phyloP scores from a whole-genome alignment of 1,140 invertebrate genomes.

The Adelges cooleyi region DNA sequence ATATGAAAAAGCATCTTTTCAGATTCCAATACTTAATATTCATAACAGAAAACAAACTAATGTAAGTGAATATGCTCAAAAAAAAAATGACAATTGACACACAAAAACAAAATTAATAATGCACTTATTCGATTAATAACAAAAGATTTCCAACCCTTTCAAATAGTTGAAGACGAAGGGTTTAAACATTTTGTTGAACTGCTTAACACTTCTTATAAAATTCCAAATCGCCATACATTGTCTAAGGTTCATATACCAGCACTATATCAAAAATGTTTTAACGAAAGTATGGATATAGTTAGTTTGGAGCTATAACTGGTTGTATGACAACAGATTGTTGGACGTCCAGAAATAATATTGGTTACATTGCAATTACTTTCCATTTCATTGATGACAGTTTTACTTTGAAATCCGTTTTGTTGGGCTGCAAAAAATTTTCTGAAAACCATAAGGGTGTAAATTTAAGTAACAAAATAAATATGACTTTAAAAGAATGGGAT shows the following conservation, averaged over 20 bases:
- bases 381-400: neutral
- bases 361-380: neutral
- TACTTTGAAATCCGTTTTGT: neutral
- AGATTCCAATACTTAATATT: neutral
- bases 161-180: slow-evolving; percentile 32
- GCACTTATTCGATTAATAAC: slow-evolving; percentile 30
- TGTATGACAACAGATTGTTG: neutral
- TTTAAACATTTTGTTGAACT: slow-evolving; percentile 32
- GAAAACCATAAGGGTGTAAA: neutral
- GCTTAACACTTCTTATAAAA: slow-evolving; percentile 30
- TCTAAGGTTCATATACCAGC: neutral
- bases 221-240: neutral
- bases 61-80: neutral
- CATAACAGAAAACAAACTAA: neutral
- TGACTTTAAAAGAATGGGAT: neutral
- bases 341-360: neutral
- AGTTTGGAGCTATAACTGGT: neutral
- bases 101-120: slow-evolving; percentile 23
- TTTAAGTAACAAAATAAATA: neutral
- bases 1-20: neutral
- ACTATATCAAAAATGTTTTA: neutral
- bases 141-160: slow-evolving; percentile 33
- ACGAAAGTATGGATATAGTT: neutral
- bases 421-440: neutral
- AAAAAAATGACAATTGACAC: neutral